phyloP scores from a whole-genome alignment of 2,113 vertebrate species.

The Notarius lentiginosus region DNA sequence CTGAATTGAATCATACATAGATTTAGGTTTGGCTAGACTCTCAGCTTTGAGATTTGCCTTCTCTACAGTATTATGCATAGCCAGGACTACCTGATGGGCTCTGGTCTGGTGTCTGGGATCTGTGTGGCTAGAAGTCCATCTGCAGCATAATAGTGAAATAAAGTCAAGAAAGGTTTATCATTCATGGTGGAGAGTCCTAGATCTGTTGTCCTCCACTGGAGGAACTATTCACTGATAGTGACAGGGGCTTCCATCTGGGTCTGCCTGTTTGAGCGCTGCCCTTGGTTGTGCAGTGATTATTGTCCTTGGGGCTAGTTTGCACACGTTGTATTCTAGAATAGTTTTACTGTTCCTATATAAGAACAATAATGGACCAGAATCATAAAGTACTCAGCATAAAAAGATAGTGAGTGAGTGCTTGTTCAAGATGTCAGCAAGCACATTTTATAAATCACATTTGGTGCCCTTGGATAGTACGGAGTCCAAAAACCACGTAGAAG shows the following conservation, averaged over 20 bases:
- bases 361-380: background rate
- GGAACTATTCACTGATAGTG: background rate
- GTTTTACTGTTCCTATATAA: background rate
- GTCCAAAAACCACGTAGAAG: background rate
- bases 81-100: background rate
- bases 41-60: background rate
- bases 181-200: background rate
- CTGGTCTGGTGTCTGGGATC: background rate
- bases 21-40: slow-evolving; percentile 3
- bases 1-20: background rate
- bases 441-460: background rate
- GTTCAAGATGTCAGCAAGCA: background rate
- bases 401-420: background rate
- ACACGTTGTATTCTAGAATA: too few relatives aligned
- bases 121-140: background rate
- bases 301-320: background rate
- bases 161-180: background rate
- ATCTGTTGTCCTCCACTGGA: background rate
- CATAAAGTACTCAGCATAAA: too few relatives aligned
- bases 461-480: background rate
- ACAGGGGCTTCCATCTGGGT: background rate
- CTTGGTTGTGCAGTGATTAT: background rate
- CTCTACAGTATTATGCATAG: background rate
- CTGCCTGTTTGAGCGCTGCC: background rate
- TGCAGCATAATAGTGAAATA: background rate